These are phyloP conservation scores for Pagetopsis macropterus DNA, from an alignment of 2,797 vertebrate genomes.

Conservation along the genomic window DNA sequence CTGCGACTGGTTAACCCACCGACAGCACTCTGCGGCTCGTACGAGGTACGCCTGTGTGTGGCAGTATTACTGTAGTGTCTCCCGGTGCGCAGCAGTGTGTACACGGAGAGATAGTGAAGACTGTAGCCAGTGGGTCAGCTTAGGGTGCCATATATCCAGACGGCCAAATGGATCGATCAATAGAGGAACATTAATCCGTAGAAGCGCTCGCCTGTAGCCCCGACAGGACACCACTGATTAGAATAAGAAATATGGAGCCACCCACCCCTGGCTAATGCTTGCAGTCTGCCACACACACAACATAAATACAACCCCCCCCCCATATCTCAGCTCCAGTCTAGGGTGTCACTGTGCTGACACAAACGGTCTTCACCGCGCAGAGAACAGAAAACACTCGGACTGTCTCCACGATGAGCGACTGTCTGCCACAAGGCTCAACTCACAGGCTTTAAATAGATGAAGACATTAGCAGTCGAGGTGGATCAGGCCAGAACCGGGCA, in stretches of 20 bases:
- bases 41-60: conserved; percentile 21
- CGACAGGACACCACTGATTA: conserved; percentile 69
- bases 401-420: conserved; percentile 9
- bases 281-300: conserved; percentile 3
- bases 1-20: conserved; percentile 12
- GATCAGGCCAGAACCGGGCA: not conserved
- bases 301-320: not conserved
- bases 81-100: conserved; percentile 32
- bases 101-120: conserved; percentile 16
- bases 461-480: not conserved
- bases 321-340: conserved; percentile 14
- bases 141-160: conserved; percentile 61
- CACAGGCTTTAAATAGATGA: not conserved
- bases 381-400: conserved; percentile 5
- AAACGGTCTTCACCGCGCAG: conserved; percentile 24
- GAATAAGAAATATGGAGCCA: conserved; percentile 65
- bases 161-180: conserved; percentile 65
- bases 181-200: conserved; percentile 69
- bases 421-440: conserved; percentile 10
- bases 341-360: conserved; percentile 50
- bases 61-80: conserved; percentile 21
- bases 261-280: conserved; percentile 16
- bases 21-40: conserved; percentile 13
- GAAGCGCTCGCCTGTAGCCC: conserved; percentile 39
- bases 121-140: conserved; percentile 37